Percentiles rank a stretch among this genome's conserved stretches.
Evolutionary conservation across 1,140 invertebrate species (phyloP).

Genomic region (Conus ventricosus): DNA sequence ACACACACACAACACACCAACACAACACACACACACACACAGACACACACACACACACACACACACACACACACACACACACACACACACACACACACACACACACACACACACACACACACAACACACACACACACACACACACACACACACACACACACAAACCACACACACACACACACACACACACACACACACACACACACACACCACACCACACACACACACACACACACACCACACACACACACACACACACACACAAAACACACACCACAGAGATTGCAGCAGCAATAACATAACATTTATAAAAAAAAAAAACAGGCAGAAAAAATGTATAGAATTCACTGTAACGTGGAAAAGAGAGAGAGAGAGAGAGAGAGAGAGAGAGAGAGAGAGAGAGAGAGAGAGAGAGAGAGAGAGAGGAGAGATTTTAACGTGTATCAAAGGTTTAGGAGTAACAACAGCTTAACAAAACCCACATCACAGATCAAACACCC

Average conservation of each 20-base stretch:
- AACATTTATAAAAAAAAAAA: too few species aligned
- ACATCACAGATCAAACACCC: too few species aligned
- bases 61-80: neutral
- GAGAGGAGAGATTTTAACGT: neutral
- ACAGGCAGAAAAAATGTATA: too few species aligned
- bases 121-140: neutral
- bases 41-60: neutral
- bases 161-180: conserved; percentile 7
- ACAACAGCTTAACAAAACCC: too few species aligned
- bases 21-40: neutral
- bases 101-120: neutral
- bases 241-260: conserved; percentile 3
- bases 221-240: neutral
- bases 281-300: too few species aligned
- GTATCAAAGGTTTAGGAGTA: too few species aligned
- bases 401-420: neutral
- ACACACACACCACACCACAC: neutral
- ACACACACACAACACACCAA: conserved; percentile 11
- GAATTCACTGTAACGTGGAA: too few species aligned
- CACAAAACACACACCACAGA: too few species aligned
- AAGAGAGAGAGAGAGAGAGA: too few species aligned
- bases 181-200: neutral
- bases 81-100: conserved; percentile 11
- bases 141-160: neutral
- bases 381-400: too few species aligned